Conservation (phyloP, 2,888 invertebrate genomes). For the Phortica magna region DNA sequence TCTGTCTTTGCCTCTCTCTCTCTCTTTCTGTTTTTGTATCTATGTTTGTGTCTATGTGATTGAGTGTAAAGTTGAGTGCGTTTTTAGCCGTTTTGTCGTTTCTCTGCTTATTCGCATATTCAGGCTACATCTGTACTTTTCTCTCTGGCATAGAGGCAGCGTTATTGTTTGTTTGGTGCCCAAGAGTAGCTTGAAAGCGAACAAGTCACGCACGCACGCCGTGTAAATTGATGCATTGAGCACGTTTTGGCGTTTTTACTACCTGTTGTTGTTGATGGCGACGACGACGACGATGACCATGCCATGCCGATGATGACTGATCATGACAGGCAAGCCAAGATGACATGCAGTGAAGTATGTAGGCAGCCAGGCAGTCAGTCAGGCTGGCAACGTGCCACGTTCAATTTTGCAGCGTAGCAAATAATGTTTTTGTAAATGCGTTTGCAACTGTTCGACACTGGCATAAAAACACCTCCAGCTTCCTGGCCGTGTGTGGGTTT, state of each 20-base stretch:
- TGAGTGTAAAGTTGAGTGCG: slow-evolving; percentile 46
- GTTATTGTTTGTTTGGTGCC: slow-evolving; percentile 15
- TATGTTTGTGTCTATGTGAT: slow-evolving; percentile 36
- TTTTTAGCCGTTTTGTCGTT: slow-evolving; percentile 40
- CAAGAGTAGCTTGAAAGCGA: slow-evolving; percentile 41
- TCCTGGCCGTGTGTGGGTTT: slow-evolving; percentile 24
- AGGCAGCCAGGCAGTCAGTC: neutral
- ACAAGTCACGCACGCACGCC: slow-evolving; percentile 68
- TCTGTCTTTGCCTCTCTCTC: neutral
- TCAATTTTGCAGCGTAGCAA: slow-evolving; percentile 12
- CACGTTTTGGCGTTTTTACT: slow-evolving; percentile 74
- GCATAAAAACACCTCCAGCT: neutral
- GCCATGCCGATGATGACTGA: slow-evolving; percentile 6
- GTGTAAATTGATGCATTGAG: slow-evolving; percentile 67
- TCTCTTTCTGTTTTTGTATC: neutral
- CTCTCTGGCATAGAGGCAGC: slow-evolving; percentile 3
- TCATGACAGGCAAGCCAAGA: neutral
- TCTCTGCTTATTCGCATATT: slow-evolving; percentile 23
- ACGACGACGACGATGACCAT: slow-evolving; percentile 39
- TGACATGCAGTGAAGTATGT: slow-evolving; percentile 6
- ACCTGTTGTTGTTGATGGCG: slow-evolving; percentile 69
- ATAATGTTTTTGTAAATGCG: slow-evolving; percentile 37
- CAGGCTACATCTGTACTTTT: slow-evolving; percentile 12
- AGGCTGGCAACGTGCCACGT: slow-evolving; percentile 31
- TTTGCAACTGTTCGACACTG: slow-evolving; percentile 41